Evolutionary conservation across 1,140 invertebrate genomes (phyloP).

Genomic region (Schlechtendalia chinensis): DNA sequence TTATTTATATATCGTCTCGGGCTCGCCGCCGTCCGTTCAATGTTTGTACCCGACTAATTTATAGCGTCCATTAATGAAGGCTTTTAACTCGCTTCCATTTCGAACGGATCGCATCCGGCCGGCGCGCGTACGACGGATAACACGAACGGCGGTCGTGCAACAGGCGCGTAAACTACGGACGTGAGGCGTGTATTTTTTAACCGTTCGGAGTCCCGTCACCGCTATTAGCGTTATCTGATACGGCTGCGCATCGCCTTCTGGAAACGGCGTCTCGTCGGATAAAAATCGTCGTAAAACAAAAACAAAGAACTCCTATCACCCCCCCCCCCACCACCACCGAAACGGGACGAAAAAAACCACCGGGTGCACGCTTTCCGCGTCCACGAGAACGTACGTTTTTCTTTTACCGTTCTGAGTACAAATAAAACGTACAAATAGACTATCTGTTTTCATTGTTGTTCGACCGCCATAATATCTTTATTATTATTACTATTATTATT

Average conservation of each 20-base stretch:
- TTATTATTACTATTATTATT: too few relatives aligned
- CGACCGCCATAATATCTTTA: too few relatives aligned
- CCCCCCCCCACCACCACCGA: too few relatives aligned
- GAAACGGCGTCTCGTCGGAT: neutral
- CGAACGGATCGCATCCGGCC: slow-evolving; percentile 15
- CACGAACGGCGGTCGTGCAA: too few relatives aligned
- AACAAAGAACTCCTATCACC: too few relatives aligned
- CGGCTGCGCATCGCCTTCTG: neutral
- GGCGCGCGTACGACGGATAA: neutral
- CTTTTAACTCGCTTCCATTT: slow-evolving; percentile 41
- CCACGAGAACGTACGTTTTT: too few relatives aligned
- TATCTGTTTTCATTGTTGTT: too few relatives aligned
- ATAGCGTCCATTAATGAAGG: slow-evolving; percentile 20
- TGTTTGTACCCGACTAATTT: slow-evolving; percentile 38
- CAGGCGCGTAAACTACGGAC: too few relatives aligned
- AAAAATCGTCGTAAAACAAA: slow-evolving; percentile 29
- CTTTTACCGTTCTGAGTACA: too few relatives aligned
- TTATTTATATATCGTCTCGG: too few relatives aligned
- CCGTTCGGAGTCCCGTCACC: neutral
- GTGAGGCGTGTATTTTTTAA: neutral
- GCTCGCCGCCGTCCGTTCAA: neutral
- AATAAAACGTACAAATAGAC: too few relatives aligned
- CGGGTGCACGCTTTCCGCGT: slow-evolving; percentile 22
- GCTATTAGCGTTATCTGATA: neutral
- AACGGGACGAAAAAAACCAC: slow-evolving; percentile 26